Conservation (phyloP, 2,113 vertebrate genomes). For the Dromaius novaehollandiae region DNA sequence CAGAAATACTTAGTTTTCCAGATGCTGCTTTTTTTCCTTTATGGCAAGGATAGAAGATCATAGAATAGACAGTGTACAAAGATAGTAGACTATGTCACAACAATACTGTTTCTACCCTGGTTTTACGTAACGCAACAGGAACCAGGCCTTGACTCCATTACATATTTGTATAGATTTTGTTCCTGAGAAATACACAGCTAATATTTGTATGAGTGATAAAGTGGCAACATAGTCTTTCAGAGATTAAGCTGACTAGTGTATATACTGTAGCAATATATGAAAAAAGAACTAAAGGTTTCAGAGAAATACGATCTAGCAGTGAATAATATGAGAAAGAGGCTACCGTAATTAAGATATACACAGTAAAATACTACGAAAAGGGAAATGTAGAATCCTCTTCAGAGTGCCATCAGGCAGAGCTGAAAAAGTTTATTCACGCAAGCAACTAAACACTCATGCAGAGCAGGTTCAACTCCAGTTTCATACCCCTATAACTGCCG, state of each 20-base stretch:
- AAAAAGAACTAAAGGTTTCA: background rate
- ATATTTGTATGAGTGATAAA: background rate
- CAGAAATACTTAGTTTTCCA: background rate
- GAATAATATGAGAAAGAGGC: background rate
- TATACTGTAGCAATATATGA: background rate
- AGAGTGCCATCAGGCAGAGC: background rate
- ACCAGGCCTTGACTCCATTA: background rate
- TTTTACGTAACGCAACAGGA: background rate
- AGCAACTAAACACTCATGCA: background rate
- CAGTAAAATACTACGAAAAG: background rate
- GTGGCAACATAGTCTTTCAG: fast-evolving
- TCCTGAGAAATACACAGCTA: background rate
- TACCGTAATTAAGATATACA: background rate
- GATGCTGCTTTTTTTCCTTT: background rate
- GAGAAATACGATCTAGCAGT: background rate
- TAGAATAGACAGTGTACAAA: too few species aligned
- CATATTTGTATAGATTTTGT: background rate
- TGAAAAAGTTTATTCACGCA: background rate
- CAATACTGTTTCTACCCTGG: background rate
- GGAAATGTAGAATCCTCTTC: background rate
- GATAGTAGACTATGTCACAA: background rate
- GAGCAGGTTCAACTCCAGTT: background rate
- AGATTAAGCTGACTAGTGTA: background rate
- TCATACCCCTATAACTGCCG: background rate
- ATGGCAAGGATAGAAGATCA: background rate